Percentiles rank a stretch among this genome's conserved stretches.
Conservation (phyloP, 2,797 vertebrate species). For the Heliangelus exortis region DNA sequence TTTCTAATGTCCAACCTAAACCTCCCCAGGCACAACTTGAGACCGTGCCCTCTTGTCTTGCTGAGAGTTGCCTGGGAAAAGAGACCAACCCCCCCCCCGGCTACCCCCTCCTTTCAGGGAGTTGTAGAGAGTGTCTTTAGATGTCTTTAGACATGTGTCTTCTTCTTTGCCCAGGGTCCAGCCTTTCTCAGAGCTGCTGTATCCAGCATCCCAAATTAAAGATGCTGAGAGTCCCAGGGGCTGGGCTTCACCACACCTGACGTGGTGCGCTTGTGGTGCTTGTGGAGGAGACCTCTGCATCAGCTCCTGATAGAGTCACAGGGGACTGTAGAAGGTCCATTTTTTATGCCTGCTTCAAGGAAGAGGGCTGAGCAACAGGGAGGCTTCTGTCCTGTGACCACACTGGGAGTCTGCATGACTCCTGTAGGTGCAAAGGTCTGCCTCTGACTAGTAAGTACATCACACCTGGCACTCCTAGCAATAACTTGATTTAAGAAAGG, state of each 20-base stretch:
- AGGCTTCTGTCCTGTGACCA: not conserved
- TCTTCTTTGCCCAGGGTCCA: not conserved
- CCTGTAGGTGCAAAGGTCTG: not conserved
- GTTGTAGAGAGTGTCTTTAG: no score
- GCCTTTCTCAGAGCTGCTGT: not conserved
- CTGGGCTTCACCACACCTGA: not conserved
- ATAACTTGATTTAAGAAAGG: not conserved
- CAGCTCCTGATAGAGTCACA: not conserved
- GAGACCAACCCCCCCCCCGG: no score
- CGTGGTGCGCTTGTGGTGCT: not conserved
- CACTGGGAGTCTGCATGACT: rapidly evolving
- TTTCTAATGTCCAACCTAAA: no score
- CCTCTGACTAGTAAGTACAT: not conserved
- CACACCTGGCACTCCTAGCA: rapidly evolving
- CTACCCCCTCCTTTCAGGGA: no score
- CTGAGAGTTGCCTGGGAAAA: no score
- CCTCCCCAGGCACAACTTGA: no score
- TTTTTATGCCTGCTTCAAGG: not conserved
- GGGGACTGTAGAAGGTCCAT: not conserved
- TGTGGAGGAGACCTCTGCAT: not conserved
- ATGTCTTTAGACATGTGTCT: rapidly evolving
- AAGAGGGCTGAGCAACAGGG: not conserved
- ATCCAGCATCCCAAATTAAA: not conserved
- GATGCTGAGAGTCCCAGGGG: not conserved
- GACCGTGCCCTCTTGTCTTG: no score